Percentiles rank a stretch among this genome's conserved stretches.
Conservation (phyloP, 2,888 invertebrate genomes). For the Plemyria rubiginata region DNA sequence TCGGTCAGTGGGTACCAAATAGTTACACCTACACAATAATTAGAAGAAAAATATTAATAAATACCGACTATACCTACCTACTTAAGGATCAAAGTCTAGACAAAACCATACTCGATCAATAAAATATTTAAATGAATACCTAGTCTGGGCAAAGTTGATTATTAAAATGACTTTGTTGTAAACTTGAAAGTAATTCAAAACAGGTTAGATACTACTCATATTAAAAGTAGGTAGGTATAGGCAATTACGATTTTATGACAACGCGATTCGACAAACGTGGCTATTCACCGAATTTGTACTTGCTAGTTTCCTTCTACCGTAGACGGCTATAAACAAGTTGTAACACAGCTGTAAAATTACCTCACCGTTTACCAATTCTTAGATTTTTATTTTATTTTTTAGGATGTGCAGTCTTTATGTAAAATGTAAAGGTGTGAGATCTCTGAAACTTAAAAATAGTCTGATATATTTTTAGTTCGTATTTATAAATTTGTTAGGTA, state of each 20-base stretch:
- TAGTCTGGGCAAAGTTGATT: slow-evolving; percentile 43
- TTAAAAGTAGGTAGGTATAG: slow-evolving; percentile 22
- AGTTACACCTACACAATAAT: too few relatives aligned
- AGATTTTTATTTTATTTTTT: neutral
- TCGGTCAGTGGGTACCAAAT: too few relatives aligned
- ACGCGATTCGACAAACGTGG: slow-evolving; percentile 55
- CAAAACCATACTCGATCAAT: slow-evolving; percentile 17
- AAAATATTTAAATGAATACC: slow-evolving; percentile 28
- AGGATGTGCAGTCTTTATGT: neutral
- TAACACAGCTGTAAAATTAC: slow-evolving; percentile 36
- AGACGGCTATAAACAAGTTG: slow-evolving; percentile 43
- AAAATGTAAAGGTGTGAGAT: neutral
- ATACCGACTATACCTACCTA: neutral
- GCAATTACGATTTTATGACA: slow-evolving; percentile 65
- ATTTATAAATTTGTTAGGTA: too few relatives aligned
- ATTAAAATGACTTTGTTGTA: slow-evolving; percentile 61
- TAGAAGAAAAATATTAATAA: neutral
- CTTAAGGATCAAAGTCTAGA: slow-evolving; percentile 24
- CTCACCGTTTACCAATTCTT: slow-evolving; percentile 11
- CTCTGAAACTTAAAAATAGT: neutral
- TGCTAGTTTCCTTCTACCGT: slow-evolving; percentile 52
- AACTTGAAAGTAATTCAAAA: slow-evolving; percentile 65
- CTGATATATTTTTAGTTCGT: too few relatives aligned
- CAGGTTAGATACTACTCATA: slow-evolving; percentile 54
- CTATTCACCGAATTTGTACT: slow-evolving; percentile 54